Evolutionary conservation across 2,797 vertebrate species (phyloP), one percentile per base, ranked within the genome.

Genomic region (Sebastes kiyomatsui): DNA sequence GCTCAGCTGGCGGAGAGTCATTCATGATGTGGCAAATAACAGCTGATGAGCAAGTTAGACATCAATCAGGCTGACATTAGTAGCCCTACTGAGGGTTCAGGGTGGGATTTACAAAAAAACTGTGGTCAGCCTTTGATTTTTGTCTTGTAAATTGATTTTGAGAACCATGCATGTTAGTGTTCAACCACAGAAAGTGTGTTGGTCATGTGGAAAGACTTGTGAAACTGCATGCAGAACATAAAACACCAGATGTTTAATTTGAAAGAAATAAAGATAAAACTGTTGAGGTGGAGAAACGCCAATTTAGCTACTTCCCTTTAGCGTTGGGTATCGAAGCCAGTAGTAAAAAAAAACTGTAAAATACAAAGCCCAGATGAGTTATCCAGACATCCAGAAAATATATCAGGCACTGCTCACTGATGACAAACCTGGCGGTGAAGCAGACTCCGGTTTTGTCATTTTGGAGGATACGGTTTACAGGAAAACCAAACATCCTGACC

Each of bases 1-100:
- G 75, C 87, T 90, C 88, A 80, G 90, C 88, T 87, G 88, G 79
- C 32, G 8, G 33, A 73, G 23, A 73, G 42, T 75, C 84, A 59
- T 84, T 83, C 75, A 75, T 35, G 83, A 77, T 61, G 70, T 46
- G 60, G 75, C 67, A 52, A 84, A 81, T 64, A 82, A 58, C 81
- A 86, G 85, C 86, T 32, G 84, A 86, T 38, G 78, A 74, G 77
- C 71, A 74, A 49, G 61, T 70, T 25, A 61, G 28, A 73, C 77
- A 61, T 87, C 71, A 76, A 55, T 88, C 76, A 75, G 68, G 23
- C 23, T 6, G 79, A 72, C 61, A 27, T 75, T 55, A 70, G 52
- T 33, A 1, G 58, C 55, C n/a, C 28, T 7, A 1, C 42, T 27
- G 12, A 66, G 64, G 64, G 30, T 6, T 52, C 35, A 64, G 71